Conservation (phyloP, 2,888 invertebrate species). For the Lysandra bellargus region DNA sequence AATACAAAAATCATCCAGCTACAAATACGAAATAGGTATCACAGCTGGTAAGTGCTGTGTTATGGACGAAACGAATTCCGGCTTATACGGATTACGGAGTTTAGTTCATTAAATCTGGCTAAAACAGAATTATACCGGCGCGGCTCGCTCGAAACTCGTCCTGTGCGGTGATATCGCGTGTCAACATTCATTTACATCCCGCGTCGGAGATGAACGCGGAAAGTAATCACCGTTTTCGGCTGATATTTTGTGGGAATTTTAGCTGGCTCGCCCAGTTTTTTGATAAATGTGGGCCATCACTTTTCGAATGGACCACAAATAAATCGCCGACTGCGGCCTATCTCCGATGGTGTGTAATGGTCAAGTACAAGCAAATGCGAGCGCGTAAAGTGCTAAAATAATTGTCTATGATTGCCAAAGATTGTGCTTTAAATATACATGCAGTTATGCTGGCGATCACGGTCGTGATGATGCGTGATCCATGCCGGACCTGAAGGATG, state of each 20-base stretch:
- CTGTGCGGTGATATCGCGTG: background rate
- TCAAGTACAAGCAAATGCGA: no score
- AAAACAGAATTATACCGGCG: background rate
- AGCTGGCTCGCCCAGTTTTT: background rate
- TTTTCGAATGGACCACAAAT: background rate
- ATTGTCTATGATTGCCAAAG: no score
- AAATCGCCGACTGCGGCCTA: no score
- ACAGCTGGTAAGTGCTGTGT: background rate
- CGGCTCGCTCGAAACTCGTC: background rate
- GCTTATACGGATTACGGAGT: background rate
- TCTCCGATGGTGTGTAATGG: no score
- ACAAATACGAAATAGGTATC: background rate
- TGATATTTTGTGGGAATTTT: background rate
- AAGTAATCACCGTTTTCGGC: background rate
- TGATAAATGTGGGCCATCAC: background rate
- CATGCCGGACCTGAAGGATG: no score
- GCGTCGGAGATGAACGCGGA: background rate
- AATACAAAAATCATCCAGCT: background rate
- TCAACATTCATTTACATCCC: background rate
- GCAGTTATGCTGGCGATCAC: no score
- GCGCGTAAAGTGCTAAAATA: no score
- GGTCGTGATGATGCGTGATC: no score
- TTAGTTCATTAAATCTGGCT: slow-evolving; percentile 4
- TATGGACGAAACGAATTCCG: background rate
- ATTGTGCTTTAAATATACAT: no score